Evolutionary conservation across 1,140 invertebrate species (phyloP), one percentile per base, ranked within the genome.

Genomic region (Ceratina australensis): DNA sequence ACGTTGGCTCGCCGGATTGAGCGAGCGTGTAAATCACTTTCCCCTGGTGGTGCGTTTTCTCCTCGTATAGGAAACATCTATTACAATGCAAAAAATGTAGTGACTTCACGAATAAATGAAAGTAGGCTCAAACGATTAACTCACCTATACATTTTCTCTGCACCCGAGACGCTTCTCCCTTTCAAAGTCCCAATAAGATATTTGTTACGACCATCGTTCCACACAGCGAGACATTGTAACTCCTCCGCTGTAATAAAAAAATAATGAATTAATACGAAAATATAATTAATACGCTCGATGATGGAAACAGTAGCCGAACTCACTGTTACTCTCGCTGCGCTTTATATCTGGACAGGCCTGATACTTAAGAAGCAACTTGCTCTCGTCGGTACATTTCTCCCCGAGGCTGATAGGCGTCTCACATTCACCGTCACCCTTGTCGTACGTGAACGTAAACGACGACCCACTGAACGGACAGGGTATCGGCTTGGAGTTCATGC

Each of bases 371-470:
- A 95, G 87, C 8, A 95, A 88, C 60, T 93, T 93, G 66, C 92
- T 94, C 18, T 94, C 92, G 72, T 95, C 94, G 1, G 93, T 95
- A 85, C 95, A 95, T 50, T 94, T 93, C 77, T 95, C 95, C 24
- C 94, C 93, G 49, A 93, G 92, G 28, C 94, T 95, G 47, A 93
- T 89, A 5, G 94, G 94, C 59, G 92, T 90, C 4, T 74, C 74
- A 84, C 95, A 95, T 65, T 95, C 94, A 3, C 93, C 93, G 57
- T 91, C 91, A 12, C 94, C 95, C 16, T 95, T 92, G 88, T 94
- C 95, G 87, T 97, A 97, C 5, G 95, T 95, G 89, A 97, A 97
- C 0, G 95, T 96, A 90, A 96, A 96, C 0, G 96, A 95, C n/a
- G 95, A 93, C 3, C 94, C 94, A 79, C 93, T 94, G 90, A 96